Evolutionary conservation across 2,888 invertebrate genomes (phyloP), one percentile per base, ranked within the genome.

Genomic region (Poecilobothrus nobilitatus): DNA sequence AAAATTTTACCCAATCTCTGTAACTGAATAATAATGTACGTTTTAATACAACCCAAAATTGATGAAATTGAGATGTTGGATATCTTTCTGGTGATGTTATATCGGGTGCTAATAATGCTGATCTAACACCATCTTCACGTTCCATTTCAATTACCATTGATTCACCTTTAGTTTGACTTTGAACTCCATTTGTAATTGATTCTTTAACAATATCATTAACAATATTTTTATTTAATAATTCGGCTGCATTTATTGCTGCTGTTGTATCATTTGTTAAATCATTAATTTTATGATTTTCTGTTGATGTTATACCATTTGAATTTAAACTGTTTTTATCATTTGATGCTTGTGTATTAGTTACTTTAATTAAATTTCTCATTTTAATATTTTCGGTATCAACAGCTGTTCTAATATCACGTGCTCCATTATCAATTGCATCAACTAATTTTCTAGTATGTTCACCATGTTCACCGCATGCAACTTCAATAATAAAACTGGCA

Each of bases 381-480:
- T 86, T 86, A 1, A 84, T 78, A 1, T 85, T 86, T 0, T 90
- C 89, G 78, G 91, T 89, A 0, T 89, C 87, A 73, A 86, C 83
- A n/a, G 89, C 88, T 53, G 86, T 86, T 73, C 91, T 88, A 75
- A 93, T 91, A 76, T 94, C 92, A 74, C 88, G 86, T 76, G 89
- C 89, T 68, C 95, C 94, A 79, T 93, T 93, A 73, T 90, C 87
- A 68, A 95, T 93, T 9, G 95, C 94, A 10, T 88, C 87, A 8
- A 95, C 94, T 68, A 95, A 83, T 75, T 89, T 91, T 73, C 89
- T 87, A 0, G 91, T 92, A 76, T 95, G 91, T 77, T 95, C 93
- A 68, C 97, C 97, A 79, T 97, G 95, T 81, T 97, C 97, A 0
- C 97, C 97, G 78, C 95, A 95, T 0, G 97, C 95, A 5, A 97